Percentiles rank a stretch among this genome's conserved stretches.
Evolutionary conservation across 2,797 vertebrate genomes (phyloP).

Genomic region (Chloroceryle amazona): DNA sequence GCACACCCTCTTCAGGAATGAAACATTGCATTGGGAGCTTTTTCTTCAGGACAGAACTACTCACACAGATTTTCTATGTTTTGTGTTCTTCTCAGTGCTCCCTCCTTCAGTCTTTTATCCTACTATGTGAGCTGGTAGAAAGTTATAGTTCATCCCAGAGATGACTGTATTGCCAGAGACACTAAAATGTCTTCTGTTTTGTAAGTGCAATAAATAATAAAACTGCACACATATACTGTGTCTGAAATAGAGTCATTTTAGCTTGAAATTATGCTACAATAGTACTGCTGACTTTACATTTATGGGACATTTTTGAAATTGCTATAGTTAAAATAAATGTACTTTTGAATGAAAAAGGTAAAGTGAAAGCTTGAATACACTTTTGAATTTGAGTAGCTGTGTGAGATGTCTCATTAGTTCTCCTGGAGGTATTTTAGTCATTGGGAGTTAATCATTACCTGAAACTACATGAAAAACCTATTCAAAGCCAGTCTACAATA

Average conservation of each 20-base stretch:
- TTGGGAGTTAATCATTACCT: constrained; percentile 75
- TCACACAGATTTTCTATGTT: neutral
- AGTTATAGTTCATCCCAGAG: neutral
- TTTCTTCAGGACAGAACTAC: neutral
- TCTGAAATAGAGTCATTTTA: neutral
- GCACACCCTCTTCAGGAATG: constrained; percentile 67
- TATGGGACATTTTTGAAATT: neutral
- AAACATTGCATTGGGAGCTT: neutral
- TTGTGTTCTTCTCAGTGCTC: neutral
- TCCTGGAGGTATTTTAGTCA: constrained; percentile 70
- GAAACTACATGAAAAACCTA: constrained; percentile 27
- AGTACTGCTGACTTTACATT: neutral
- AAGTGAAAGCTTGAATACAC: neutral
- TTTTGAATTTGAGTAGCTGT: neutral
- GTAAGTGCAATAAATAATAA: neutral
- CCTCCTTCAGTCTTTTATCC: neutral
- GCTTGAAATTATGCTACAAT: neutral
- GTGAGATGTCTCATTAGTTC: constrained; percentile 13
- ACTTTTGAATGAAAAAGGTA: neutral
- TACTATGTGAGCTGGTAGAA: neutral
- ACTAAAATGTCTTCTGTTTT: neutral
- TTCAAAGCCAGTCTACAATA: neutral
- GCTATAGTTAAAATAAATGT: neutral
- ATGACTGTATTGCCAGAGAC: neutral
- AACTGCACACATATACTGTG: neutral